A percentile compares a stretch with the other conserved stretches of the same genome.
Conservation (phyloP, 2,888 invertebrate genomes). For the Lacanobia oleracea region DNA sequence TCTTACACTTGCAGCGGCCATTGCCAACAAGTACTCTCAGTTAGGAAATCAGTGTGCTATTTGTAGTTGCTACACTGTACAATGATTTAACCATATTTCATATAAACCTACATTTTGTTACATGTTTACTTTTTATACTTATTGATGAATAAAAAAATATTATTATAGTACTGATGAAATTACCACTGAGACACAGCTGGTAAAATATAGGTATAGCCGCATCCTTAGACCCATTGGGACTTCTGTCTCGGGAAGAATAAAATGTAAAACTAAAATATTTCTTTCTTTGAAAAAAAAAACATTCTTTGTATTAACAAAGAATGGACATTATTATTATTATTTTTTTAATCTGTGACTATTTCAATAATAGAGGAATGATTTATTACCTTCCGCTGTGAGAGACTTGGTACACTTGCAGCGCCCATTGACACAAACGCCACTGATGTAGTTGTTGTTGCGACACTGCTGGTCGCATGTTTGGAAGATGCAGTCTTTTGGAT, state of each 20-base stretch:
- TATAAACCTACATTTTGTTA: too few species aligned
- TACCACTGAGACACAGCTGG: not conserved
- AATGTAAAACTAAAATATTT: too few species aligned
- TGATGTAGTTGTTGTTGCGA: not conserved
- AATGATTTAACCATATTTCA: too few species aligned
- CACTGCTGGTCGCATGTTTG: conserved; percentile 42
- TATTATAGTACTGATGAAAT: too few species aligned
- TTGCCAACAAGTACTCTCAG: not conserved
- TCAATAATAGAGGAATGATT: not conserved
- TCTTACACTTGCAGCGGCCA: not conserved
- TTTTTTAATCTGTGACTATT: not conserved
- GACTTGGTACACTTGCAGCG: conserved; percentile 40
- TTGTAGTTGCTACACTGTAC: too few species aligned
- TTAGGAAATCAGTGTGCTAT: too few species aligned
- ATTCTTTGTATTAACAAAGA: too few species aligned
- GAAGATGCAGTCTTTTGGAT: conserved; percentile 21
- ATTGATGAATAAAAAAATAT: too few species aligned
- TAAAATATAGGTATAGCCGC: not conserved
- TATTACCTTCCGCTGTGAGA: conserved; percentile 4
- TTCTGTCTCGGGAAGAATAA: not conserved
- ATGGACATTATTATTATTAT: too few species aligned
- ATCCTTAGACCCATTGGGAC: not conserved
- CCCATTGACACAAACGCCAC: conserved; percentile 29
- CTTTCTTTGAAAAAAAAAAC: too few species aligned
- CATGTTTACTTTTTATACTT: too few species aligned